These are phyloP conservation scores for Penaeus vannamei DNA, from an alignment of 1,140 invertebrate species.

Conservation along the genomic window DNA sequence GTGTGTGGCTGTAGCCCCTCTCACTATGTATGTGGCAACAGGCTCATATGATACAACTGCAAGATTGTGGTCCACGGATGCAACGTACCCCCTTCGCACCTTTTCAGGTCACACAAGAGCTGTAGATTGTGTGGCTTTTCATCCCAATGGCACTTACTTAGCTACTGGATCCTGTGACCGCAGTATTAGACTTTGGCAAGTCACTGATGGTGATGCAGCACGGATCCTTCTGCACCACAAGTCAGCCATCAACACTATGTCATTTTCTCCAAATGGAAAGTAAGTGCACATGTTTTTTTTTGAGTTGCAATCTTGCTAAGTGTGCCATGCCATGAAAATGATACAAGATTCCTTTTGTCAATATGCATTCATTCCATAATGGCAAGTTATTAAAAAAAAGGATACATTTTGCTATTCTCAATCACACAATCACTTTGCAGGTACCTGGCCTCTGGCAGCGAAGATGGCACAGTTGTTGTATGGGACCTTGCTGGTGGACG, in stretches of 20 bases:
- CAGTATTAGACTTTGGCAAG: slow-evolving; percentile 82
- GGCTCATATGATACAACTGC: slow-evolving; percentile 89
- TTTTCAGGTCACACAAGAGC: slow-evolving; percentile 87
- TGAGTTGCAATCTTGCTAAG: too few relatives aligned
- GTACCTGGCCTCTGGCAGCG: slow-evolving; percentile 63
- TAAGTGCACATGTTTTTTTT: slow-evolving; percentile 31
- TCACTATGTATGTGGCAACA: slow-evolving; percentile 72
- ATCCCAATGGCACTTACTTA: slow-evolving; percentile 85
- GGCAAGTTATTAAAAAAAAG: background rate
- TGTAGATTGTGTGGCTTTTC: slow-evolving; percentile 87
- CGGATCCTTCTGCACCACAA: slow-evolving; percentile 67
- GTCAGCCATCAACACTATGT: slow-evolving; percentile 51
- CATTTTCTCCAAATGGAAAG: slow-evolving; percentile 67
- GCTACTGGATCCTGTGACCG: slow-evolving; percentile 85
- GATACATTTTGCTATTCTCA: background rate
- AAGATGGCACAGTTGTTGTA: slow-evolving; percentile 58
- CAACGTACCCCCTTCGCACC: slow-evolving; percentile 83
- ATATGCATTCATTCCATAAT: too few relatives aligned
- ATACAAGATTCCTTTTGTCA: too few relatives aligned
- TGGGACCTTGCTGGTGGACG: slow-evolving; percentile 64
- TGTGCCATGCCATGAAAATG: too few relatives aligned
- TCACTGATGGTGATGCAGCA: slow-evolving; percentile 76
- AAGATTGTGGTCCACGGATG: slow-evolving; percentile 87
- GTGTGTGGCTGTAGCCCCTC: slow-evolving; percentile 65
- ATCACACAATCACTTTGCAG: slow-evolving; percentile 31